Evolutionary conservation across 2,113 vertebrate species (phyloP), one percentile per base, ranked within the genome.

Genomic region (Datnioides undecimradiatus): DNA sequence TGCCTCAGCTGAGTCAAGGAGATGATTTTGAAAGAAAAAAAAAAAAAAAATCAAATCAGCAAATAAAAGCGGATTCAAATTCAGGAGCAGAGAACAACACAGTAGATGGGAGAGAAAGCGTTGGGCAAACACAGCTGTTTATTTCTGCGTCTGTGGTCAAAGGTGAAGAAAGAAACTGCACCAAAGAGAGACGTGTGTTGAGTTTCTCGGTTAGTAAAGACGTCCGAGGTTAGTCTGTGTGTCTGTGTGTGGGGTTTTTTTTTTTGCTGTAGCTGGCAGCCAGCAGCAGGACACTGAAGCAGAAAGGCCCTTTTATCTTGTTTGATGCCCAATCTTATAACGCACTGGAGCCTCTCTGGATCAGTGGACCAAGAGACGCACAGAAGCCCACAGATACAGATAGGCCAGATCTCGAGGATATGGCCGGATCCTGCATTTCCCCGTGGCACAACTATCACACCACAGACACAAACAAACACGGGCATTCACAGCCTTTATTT

Each of bases 271-370:
- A 55, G n/a, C 70, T 38, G 62, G 70, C 76, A 85, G 76, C 70
- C 67, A 55, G 76, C 48, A 83, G 72, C 83, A 74, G 82, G 72
- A 87, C 68, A 73, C 34, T 73, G 76, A 25, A 82, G 73, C 73
- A 78, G 85, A 85, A 76, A 82, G 63, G 34, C 59, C 64, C 65
- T 80, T 89, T 91, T 78, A 89, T 91, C 80, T 88, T 84, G 78
- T 79, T 88, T 90, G 83, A 87, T 88, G 85, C 69, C 43, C 75
- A 40, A 41, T 80, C 78, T 72, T 41, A 74, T 19, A 65, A 79
- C 46, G n/a, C 23, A 65, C 51, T 57, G 60, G 34, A 70, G 57
- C 60, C 65, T 68, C 69, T 70, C 73, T 55, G 79, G 69, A 86
- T 80, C 79, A 85, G 62, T 72, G 73, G 75, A 89, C 91, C 79